Evolutionary conservation across 2,113 vertebrate genomes (phyloP).

Genomic region (Oenanthe melanoleuca): DNA sequence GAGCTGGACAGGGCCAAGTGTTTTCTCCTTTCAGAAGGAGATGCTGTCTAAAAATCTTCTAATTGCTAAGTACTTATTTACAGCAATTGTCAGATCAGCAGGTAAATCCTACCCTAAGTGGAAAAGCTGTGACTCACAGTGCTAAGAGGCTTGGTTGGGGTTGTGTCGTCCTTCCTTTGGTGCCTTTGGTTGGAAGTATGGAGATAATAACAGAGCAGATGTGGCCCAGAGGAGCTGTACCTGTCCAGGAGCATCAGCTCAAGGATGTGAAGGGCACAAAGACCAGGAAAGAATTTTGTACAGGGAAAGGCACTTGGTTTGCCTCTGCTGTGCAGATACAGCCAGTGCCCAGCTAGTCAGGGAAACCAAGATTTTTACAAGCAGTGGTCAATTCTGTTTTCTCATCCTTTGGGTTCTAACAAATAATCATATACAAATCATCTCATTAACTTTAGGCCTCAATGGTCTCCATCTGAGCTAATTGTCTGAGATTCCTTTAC

Average conservation of each 20-base stretch:
- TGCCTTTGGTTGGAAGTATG: not conserved
- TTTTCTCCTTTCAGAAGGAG: not conserved
- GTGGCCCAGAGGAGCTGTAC: not conserved
- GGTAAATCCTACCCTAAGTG: not conserved
- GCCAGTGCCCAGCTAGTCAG: not conserved
- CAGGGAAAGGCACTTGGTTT: not conserved
- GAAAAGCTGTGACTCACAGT: not conserved
- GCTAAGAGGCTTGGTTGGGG: not conserved
- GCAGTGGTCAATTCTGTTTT: not conserved
- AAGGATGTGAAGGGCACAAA: not conserved
- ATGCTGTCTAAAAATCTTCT: not conserved
- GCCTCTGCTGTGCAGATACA: not conserved
- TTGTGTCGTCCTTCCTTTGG: not conserved
- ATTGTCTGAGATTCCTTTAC: not conserved
- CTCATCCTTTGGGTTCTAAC: not conserved
- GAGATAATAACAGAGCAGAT: not conserved
- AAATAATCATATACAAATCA: not conserved
- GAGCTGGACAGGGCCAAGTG: not conserved
- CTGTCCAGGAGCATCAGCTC: not conserved
- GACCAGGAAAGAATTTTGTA: not conserved
- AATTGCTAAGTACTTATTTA: not conserved
- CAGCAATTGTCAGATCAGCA: not conserved
- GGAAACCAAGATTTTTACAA: not conserved
- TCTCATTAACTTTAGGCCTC: not conserved
- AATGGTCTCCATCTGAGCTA: not conserved